Percentiles rank a stretch among this genome's conserved stretches.
These are phyloP conservation scores for Malurus elegans DNA, from an alignment of 2,113 vertebrate genomes.

Conservation along the genomic window DNA sequence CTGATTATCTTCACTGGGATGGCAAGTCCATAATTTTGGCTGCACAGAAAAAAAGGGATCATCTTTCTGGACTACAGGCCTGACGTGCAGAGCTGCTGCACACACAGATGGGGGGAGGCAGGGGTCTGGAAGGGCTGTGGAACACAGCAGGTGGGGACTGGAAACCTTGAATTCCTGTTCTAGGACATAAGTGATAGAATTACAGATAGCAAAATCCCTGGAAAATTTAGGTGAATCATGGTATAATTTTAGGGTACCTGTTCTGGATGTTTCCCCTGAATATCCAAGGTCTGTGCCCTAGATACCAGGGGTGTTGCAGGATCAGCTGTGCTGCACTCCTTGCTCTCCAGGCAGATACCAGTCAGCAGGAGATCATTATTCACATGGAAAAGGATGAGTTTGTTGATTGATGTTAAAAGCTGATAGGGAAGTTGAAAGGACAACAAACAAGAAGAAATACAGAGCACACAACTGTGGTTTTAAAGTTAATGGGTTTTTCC, in stretches of 20 bases:
- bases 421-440: slow-evolving; percentile 16
- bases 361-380: background rate
- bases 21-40: slow-evolving; percentile 3
- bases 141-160: background rate
- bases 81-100: background rate
- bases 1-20: slow-evolving; percentile 34
- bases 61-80: background rate
- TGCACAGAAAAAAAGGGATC: background rate
- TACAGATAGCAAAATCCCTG: background rate
- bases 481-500: slow-evolving; percentile 13
- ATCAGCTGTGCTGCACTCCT: background rate
- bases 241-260: background rate
- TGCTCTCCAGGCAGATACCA: background rate
- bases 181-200: background rate
- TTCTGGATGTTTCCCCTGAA: background rate
- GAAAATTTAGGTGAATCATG: background rate
- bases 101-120: rapidly evolving
- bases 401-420: slow-evolving; percentile 39
- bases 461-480: background rate
- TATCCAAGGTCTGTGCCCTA: background rate
- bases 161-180: background rate
- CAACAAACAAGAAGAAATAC: slow-evolving; percentile 33
- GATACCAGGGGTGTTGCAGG: background rate
- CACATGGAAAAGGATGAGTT: slow-evolving; percentile 2
- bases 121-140: background rate